Base-by-base conservation (phyloP, 2,113 vertebrate species). In the Forbesichthys papilliferus region DNA sequence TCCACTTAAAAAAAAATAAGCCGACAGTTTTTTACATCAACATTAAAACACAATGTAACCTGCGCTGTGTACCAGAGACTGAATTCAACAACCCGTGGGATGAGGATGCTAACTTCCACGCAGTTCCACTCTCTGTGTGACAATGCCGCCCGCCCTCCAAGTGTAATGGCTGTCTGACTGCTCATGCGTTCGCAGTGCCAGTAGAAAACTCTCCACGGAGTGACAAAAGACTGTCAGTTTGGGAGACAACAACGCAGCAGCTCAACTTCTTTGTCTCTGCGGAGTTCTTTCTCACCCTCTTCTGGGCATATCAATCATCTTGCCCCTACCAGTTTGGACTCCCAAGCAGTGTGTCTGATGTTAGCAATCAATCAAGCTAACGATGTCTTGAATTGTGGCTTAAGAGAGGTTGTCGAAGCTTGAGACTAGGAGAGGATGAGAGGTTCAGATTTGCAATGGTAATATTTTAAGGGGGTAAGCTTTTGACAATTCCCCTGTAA, bases 291-390 rank as follows among this genome's bases (percentile, higher is more conserved):
- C 46, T 12, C 4, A 14, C 47, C 20, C 18, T 33, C 61, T 53
- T 58, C 70, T 12, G 10, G 69, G 46, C 46, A 67, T 59, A 79
- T 86, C 78, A 68, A 74, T 84, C 75, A 81, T 64, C 53, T 62
- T 34, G 61, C 71, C 48, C 27, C 48, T 71, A 72, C 36, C 36
- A 73, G 51, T 73, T 69, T 64, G 74, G 80, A 79, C 65, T 78
- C 67, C 62, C 47, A 56, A 70, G 69, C 66, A 69, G 59, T 63
- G 11, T 48, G 47, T 65, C 68, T 77, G 64, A 75, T 60, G 57
- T 16, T 12, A 77, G 80, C 57, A 4, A 79, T 88, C 82, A 75
- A 76, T 86, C 76, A 84, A 79, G 74, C 69, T 78, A 71, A 81
- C 27, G 73, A 75, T 36, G 54, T 61, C 63, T 71, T 72, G 66